phyloP scores from a whole-genome alignment of 2,888 invertebrate genomes.

The Philereme transversata region DNA sequence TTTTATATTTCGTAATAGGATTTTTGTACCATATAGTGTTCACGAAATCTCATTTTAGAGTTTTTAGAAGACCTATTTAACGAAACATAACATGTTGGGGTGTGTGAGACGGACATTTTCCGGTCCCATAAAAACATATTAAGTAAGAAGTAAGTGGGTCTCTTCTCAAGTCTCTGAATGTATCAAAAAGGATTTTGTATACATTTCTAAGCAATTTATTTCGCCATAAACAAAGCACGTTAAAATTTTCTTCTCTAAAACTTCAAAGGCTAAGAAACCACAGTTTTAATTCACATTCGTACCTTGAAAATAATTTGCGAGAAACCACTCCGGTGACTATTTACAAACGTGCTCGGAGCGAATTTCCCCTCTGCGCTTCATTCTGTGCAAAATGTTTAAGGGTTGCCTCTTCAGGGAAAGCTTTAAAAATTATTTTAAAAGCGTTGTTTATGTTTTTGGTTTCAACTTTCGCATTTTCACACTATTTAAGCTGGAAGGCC shows the following conservation, averaged over 20 bases:
- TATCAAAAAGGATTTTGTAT: no score
- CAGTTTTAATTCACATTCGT: slow-evolving; percentile 16
- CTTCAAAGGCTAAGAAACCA: slow-evolving; percentile 7
- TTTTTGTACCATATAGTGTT: no score
- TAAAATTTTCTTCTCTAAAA: not conserved
- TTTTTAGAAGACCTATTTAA: no score
- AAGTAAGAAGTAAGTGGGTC: no score
- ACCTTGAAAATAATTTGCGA: slow-evolving; percentile 30
- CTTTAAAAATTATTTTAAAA: slow-evolving; percentile 7
- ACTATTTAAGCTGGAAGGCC: no score
- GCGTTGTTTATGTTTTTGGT: slow-evolving; percentile 1
- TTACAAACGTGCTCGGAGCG: slow-evolving; percentile 31
- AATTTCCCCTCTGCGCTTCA: slow-evolving; percentile 31
- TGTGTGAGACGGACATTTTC: no score
- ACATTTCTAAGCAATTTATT: not conserved
- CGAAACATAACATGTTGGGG: no score
- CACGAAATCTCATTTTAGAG: no score
- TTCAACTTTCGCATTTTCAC: not conserved
- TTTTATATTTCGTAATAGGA: no score
- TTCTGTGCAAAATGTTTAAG: slow-evolving; percentile 23
- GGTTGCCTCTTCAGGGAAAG: slow-evolving; percentile 21
- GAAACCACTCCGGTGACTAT: slow-evolving; percentile 32
- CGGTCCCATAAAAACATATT: no score
- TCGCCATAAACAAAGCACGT: not conserved
- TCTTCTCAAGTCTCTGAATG: no score